Evolutionary conservation across 1,140 invertebrate genomes (phyloP), one percentile per base, ranked within the genome.

Genomic region (Drosophila jambulina): DNA sequence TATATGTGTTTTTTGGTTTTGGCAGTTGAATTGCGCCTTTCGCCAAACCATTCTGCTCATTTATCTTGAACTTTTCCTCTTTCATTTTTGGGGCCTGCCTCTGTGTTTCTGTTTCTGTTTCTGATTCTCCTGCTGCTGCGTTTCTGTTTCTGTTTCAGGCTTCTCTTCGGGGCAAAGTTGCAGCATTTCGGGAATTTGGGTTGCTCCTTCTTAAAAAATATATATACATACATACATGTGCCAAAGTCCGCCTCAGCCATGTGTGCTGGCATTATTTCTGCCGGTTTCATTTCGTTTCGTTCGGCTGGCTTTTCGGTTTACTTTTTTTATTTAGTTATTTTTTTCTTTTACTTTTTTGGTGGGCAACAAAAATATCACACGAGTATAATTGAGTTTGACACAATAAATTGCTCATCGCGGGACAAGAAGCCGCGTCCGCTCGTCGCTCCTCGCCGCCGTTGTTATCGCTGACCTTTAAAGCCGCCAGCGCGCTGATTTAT

Each of bases 311-410:
- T 76, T 65, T 75, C 40, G 59, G 54, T 78, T 70, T 46, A 27
- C 25, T 46, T 46, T 45, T 0, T n/a, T 42, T 42, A 19, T 42
- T 42, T 19, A 5, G 13, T 36, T 13, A 1, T 32, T 29, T 19
- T 43, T 13, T 5, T 4, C 15, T 17, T 9, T 23, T 27, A 15
- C 10, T 4, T 48, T 51, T 81, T 85, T 75, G 78, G 78, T 75
- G 78, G 86, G 67, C 85, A 84, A 90, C 85, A 85, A 85, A 88
- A 88, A 88, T 88, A 88, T 88, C 85, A 88, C 85, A 88, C 85
- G 85, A 88, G 90, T 91, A 91, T 91, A 91, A 91, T 91, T 91
- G 90, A 91, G 91, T 91, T 91, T 91, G 91, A 91, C 91, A 91
- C 91, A 91, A 91, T 91, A 91, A 91, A 91, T 91, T 91, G 91